Evolutionary conservation across 2,888 invertebrate species (phyloP), one percentile per base, ranked within the genome.

Genomic region (Drosophila kokeensis): DNA sequence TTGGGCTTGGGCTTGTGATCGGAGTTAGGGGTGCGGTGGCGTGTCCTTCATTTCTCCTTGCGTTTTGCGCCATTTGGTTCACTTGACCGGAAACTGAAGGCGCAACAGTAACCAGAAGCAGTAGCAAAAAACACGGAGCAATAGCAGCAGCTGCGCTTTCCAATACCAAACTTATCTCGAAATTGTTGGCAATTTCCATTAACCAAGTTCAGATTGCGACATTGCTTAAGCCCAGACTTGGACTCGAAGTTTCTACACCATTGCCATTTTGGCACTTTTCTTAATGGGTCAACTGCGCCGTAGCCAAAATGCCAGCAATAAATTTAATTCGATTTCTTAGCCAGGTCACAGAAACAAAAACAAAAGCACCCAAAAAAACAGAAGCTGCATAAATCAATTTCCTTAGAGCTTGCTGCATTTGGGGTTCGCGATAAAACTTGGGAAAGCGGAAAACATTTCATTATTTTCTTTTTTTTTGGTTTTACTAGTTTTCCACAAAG

Each of bases 311-410:
- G 81, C 68, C 73, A 67, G 75, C 85, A 81, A 84, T 81, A 79
- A 82, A 84, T 83, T 78, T 74, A 57, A 55, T 64, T 65, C 68
- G 71, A 81, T 81, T 73, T 75, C 67, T 66, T 54, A 62, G 69
- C 49, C 59, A 60, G 50, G 62, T 50, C 65, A 65, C 30, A 58
- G 48, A 65, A 32, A 53, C 5, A 8, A 55, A 60, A 55, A 11
- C 15, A 38, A 67, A 29, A 66, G 50, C 53, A 54, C 0, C 45
- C 24, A 15, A 49, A 61, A 27, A 57, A 40, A 24, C 67, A 59
- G 55, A 81, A 69, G 53, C 75, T 71, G 86, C 86, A 85, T 87
- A 85, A 87, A 85, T 85, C 84, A 84, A 82, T 81, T 87, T 82
- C 70, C 50, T 59, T 36, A 24, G 54, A 67, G 30, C 53, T 55